Conservation (phyloP, 1,140 invertebrate species). For the Drosophila takahashii region DNA sequence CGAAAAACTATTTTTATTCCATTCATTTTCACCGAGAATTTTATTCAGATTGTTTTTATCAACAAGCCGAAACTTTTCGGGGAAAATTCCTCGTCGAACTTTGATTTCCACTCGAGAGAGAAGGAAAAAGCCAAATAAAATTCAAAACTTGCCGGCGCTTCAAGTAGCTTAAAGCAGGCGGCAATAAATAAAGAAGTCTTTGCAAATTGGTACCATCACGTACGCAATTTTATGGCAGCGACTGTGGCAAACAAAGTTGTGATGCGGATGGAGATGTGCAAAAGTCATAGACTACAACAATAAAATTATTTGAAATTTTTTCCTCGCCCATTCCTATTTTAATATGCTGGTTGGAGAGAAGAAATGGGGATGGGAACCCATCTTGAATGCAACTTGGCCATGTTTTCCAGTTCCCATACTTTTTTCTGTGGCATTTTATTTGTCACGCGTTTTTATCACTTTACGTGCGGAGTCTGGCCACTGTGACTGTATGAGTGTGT, state of each 20-base stretch:
- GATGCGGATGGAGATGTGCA: slow-evolving; percentile 42
- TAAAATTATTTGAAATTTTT: slow-evolving; percentile 76
- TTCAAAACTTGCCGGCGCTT: slow-evolving; percentile 7
- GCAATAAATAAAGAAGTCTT: slow-evolving; percentile 15
- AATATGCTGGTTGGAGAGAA: slow-evolving; percentile 60
- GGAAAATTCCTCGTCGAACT: slow-evolving; percentile 6
- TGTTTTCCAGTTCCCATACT: slow-evolving; percentile 11
- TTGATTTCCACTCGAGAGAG: neutral
- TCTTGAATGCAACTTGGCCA: slow-evolving; percentile 26
- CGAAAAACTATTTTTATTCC: neutral
- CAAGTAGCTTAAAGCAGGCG: slow-evolving; percentile 14
- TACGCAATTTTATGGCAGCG: slow-evolving; percentile 72
- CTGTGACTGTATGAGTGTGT: slow-evolving; percentile 14
- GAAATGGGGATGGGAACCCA: neutral
- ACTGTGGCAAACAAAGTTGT: slow-evolving; percentile 77
- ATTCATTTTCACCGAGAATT: neutral
- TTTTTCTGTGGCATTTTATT: slow-evolving; percentile 74
- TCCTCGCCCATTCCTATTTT: slow-evolving; percentile 56
- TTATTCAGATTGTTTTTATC: slow-evolving; percentile 14
- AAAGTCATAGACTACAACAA: slow-evolving; percentile 68
- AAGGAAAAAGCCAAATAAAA: neutral
- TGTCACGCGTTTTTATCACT: slow-evolving; percentile 82
- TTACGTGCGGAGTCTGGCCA: slow-evolving; percentile 62
- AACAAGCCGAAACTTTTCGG: slow-evolving; percentile 10
- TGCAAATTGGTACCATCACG: slow-evolving; percentile 51